Base-by-base conservation (phyloP, 1,140 invertebrate species). In the Lasioglossum baleicum region DNA sequence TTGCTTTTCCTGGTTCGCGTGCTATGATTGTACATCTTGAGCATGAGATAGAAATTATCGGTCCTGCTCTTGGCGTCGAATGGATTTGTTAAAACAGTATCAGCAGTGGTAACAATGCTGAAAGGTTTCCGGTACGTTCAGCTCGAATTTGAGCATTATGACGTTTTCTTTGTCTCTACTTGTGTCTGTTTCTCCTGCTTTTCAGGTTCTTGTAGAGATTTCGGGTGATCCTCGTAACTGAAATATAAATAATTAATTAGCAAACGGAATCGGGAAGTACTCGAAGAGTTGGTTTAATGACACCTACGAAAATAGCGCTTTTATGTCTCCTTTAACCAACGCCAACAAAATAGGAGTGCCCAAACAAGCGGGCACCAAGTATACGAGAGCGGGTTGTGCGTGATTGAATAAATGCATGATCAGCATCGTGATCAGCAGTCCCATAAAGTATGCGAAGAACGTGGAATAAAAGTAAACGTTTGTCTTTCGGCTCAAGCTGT, bases 361-460 rank as follows among this genome's bases (percentile, higher is more conserved):
- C 82, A 99, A 93, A 94, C 99, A 99, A 13, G 97, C 97, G 26
- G 99, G 99, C 76, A 99, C 99, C 70, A 99, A 94, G 92, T 99
- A 99, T 51, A 99, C 92, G 40, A 99, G 94, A 77, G 99, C 99
- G 1, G 99, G 99, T 94, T 99, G 97, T n/a, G 98, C 98, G 94
- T 99, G 98, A 92, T 99, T 98, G 93, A 99, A 99, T 68, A 98
- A 94, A 93, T 99, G 98, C 98, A 99, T 99, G 63, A 99, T 97
- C 80, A 98, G 95, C 90, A 99, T 99, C 0, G 99, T 99, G 3
- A 96, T 95, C 84, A 99, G 92, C 65, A 99, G 93, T 13, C 99
- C 99, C 84, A 98, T 91, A 84, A 99, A 96, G 93, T 99, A 99
- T 1, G 99, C 99, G 66, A 96, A 92, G 90, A 99, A 97, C 53